A percentile compares a stretch with the other conserved stretches of the same genome.
Conservation (phyloP, 2,113 vertebrate species). For the Illadopsis cleaveri region DNA sequence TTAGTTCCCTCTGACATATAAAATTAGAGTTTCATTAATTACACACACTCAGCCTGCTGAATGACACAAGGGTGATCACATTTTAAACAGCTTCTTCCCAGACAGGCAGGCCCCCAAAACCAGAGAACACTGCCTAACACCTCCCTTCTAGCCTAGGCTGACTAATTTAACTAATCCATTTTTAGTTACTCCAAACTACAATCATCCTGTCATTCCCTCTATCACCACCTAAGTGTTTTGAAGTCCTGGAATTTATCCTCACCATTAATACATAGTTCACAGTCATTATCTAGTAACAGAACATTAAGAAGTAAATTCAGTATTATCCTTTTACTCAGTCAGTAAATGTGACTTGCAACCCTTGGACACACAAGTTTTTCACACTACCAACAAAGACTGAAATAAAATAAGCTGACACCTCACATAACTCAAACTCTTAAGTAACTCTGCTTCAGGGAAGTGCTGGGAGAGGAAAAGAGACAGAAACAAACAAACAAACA, state of each 20-base stretch:
- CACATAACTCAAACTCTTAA: not conserved
- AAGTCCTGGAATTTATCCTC: not conserved
- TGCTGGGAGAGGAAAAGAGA: not conserved
- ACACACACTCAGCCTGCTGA: not conserved
- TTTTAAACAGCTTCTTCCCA: not conserved
- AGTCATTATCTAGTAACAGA: not conserved
- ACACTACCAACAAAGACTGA: not conserved
- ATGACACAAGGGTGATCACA: rapidly evolving
- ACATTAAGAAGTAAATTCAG: not conserved
- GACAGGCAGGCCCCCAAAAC: not conserved
- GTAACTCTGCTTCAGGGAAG: not conserved
- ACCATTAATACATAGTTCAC: not conserved
- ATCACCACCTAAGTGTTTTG: rapidly evolving
- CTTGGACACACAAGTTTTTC: not conserved
- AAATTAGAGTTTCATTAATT: not conserved
- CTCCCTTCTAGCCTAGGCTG: not conserved
- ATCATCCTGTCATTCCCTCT: not conserved
- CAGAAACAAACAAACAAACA: not conserved
- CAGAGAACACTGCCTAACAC: not conserved
- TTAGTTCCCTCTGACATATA: not conserved
- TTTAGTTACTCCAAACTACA: not conserved
- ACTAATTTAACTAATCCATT: not conserved
- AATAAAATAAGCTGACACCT: not conserved
- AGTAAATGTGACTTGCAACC: not conserved
- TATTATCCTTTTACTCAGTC: not conserved